Evolutionary conservation across 2,888 invertebrate species (phyloP), one percentile per base, ranked within the genome.

Genomic region (Drosophila setosimentum): DNA sequence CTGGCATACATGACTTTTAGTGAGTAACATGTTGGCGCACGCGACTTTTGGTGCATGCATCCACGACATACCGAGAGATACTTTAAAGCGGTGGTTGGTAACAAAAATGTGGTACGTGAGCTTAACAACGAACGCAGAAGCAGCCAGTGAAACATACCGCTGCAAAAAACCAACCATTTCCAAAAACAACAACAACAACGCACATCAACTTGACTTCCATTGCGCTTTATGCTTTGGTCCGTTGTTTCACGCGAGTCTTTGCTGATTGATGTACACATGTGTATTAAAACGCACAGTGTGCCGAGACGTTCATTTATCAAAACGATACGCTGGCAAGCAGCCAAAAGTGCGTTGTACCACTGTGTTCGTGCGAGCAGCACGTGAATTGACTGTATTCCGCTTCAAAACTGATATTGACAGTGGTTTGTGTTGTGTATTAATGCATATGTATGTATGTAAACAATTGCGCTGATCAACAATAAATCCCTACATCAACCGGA

Each of bases 1-100:
- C 62, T 82, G 89, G 89, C 76, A 80, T 89, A 86, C 88, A 78
- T 86, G 86, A 89, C 89, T 86, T 62, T 73, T 73, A 21, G 73
- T 60, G 57, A 73, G 83, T 88, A 42, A 88, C 76, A 48, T 64
- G 29, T 27, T 58, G 87, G 84, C 81, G 89, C 89, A 84, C 84
- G 89, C 54, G 84, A 84, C 89, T 86, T 78, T 82, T 27, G 72
- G 65, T 71, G 83, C 83, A 87, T 70, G 85, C 60, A 54, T 59
- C 61, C 54, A 82, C 21, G 24, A 78, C 63, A 82, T 69, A 68
- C 57, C 40, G 29, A 32, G 35, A 70, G 48, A 71, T 64, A 68
- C 53, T 2, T 42, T 21, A 60, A 51, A 61, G 48, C 45, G 29
- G 45, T 67, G 33, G 18, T 58, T 62, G 50, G 21, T 49, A 48